These are phyloP conservation scores for Macrosteles quadrilineatus DNA, from an alignment of 1,140 invertebrate genomes.

Conservation along the genomic window DNA sequence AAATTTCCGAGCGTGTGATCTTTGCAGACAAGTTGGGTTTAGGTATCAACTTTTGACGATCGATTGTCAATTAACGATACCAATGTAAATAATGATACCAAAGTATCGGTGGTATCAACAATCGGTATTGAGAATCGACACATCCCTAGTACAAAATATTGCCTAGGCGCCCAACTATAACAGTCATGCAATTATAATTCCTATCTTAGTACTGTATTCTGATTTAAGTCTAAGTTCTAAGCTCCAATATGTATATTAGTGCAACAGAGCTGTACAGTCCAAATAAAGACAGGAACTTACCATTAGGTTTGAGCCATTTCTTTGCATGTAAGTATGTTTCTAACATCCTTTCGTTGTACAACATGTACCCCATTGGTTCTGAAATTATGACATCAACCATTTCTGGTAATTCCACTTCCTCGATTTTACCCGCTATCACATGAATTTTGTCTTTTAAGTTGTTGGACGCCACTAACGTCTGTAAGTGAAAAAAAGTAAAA, in stretches of 20 bases:
- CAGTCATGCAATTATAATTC: no score
- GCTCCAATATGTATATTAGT: background rate
- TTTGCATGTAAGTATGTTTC: constrained; percentile 99
- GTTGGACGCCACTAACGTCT: constrained; percentile 87
- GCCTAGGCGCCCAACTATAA: no score
- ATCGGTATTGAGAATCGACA: no score
- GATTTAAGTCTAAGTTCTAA: no score
- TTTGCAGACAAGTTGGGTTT: no score
- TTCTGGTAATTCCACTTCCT: constrained; percentile 96
- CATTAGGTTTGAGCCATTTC: constrained; percentile 93
- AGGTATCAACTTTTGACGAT: no score
- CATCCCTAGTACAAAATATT: no score
- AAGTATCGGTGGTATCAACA: no score
- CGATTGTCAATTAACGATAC: no score
- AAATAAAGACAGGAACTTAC: constrained; percentile 48
- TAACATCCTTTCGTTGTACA: constrained; percentile 99
- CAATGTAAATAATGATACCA: no score
- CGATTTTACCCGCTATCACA: constrained; percentile 97
- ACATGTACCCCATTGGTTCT: constrained; percentile 99
- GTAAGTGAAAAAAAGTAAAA: constrained; percentile 38
- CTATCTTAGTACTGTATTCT: no score
- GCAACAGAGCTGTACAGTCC: background rate
- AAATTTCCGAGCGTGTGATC: no score
- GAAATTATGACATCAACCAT: constrained; percentile 97
- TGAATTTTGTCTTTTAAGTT: constrained; percentile 83